Evolutionary conservation across 2,888 invertebrate species (phyloP).

Genomic region (Lapara coniferarum): DNA sequence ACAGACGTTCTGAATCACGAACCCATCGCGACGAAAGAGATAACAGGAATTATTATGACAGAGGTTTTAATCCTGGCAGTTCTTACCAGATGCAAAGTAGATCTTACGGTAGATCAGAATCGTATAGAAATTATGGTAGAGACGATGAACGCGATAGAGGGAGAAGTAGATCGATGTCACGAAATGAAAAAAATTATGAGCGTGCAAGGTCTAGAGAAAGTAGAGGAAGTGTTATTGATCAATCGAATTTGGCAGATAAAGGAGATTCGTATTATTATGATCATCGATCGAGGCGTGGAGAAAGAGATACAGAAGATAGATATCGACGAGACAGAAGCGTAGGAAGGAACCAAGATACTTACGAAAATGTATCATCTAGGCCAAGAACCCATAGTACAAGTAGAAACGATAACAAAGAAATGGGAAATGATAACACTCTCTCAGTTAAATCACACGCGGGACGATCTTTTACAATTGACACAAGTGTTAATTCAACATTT

Average conservation of each 20-base stretch:
- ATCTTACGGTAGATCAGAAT: conserved; percentile 32
- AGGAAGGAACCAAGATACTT: conserved; percentile 38
- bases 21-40: conserved; percentile 53
- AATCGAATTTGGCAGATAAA: conserved; percentile 21
- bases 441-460: conserved; percentile 56
- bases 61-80: conserved; percentile 37
- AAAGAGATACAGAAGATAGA: conserved; percentile 13
- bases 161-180: conserved; percentile 27
- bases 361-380: conserved; percentile 32
- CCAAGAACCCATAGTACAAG: conserved; percentile 45
- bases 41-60: conserved; percentile 52
- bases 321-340: conserved; percentile 52
- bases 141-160: conserved; percentile 47
- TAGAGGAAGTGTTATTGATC: not conserved
- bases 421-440: conserved; percentile 45
- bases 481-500: conserved; percentile 68
- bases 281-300: conserved; percentile 41
- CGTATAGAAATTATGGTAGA: conserved; percentile 43
- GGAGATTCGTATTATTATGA: conserved; percentile 45
- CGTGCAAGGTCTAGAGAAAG: not conserved
- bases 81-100: conserved; percentile 46
- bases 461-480: conserved; percentile 68
- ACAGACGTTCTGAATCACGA: conserved; percentile 56
- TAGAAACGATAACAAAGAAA: conserved; percentile 35
- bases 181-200: not conserved